Evolutionary conservation across 2,113 vertebrate species (phyloP).

Genomic region (Tenrec ecaudatus): DNA sequence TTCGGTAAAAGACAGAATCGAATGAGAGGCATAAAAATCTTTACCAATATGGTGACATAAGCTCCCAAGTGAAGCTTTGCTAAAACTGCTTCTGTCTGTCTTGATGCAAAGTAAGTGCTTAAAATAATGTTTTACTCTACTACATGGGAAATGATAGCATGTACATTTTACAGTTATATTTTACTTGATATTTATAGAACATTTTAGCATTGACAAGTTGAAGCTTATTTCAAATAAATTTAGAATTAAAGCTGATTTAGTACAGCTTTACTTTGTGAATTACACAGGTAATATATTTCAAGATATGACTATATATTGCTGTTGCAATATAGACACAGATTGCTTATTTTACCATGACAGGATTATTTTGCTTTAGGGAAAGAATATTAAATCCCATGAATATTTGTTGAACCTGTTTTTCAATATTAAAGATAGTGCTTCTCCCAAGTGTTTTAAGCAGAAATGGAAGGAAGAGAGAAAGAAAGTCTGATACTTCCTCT

Average conservation of each 20-base stretch:
- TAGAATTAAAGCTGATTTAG: slow-evolving; percentile 76
- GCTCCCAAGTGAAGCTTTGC: background rate
- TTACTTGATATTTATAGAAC: slow-evolving; percentile 68
- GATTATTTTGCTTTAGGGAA: slow-evolving; percentile 75
- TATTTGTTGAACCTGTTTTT: slow-evolving; percentile 36
- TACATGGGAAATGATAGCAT: slow-evolving; percentile 40
- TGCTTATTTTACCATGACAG: slow-evolving; percentile 73
- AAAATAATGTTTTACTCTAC: slow-evolving; percentile 36
- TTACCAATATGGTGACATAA: background rate
- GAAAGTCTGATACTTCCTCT: background rate
- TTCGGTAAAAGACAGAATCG: background rate
- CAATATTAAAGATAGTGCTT: background rate
- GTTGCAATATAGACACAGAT: slow-evolving; percentile 49
- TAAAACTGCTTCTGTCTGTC: background rate
- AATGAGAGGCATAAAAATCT: background rate
- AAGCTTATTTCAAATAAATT: slow-evolving; percentile 77
- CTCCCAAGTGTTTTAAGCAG: slow-evolving; percentile 50
- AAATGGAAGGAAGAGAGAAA: background rate
- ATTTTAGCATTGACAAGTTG: slow-evolving; percentile 73
- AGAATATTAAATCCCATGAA: slow-evolving; percentile 56
- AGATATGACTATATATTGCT: slow-evolving; percentile 42
- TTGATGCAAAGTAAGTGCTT: slow-evolving; percentile 13
- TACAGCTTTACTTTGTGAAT: slow-evolving; percentile 74
- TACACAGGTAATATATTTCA: slow-evolving; percentile 60
- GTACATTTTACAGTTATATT: slow-evolving; percentile 66